Base-by-base conservation (phyloP, 2,113 vertebrate species). In the Actenoides hombroni region DNA sequence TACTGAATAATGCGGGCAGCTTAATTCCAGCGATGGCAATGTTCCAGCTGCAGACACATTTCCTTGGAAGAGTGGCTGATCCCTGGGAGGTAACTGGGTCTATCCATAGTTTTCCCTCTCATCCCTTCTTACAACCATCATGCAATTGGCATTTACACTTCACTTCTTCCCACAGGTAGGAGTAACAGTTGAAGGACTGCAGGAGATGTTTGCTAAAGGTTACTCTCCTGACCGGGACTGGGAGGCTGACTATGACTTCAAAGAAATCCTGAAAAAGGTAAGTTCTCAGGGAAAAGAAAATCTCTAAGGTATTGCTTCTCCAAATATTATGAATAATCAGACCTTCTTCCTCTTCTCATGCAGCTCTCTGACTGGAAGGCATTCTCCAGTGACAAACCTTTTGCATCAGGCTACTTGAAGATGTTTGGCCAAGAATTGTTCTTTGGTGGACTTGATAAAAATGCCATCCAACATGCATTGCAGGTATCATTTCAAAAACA, bases 301-400 rank as follows among this genome's bases (percentile, higher is more conserved):
- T 68, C 57, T 39, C 70, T 92, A 51, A 85, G 23, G 33, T 37
- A 49, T 21, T 65, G 31, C 20, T 91, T 78, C 49, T 71, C 91
- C 13, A 80, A 56, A 71, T 59, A 16, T 63, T 61, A 37, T 48
- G 21, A 81, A 31, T 37, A 88, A 68, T 86, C 31, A 83, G 64
- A 81, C 13, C 46, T 85, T 84, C 88, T 85, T 83, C 26, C 51
- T 90, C 53, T 95, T 91, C 54, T 69, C 73, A 53, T 39, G 21
- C 88, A 96, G 96, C 80, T 97, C 8, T 95, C 97, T 28, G 94
- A 95, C 54, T 97, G 97, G 97, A 98, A 98, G 61, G 79, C 88
- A 59, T 44, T 94, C 78, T 69, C 94, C 44, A 94, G 73, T 61
- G 92, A 95, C 26, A 93, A 97, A 60, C 82, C 93, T 75, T 87